Base-by-base conservation (phyloP, 2,888 invertebrate species). In the Carcina quercana region DNA sequence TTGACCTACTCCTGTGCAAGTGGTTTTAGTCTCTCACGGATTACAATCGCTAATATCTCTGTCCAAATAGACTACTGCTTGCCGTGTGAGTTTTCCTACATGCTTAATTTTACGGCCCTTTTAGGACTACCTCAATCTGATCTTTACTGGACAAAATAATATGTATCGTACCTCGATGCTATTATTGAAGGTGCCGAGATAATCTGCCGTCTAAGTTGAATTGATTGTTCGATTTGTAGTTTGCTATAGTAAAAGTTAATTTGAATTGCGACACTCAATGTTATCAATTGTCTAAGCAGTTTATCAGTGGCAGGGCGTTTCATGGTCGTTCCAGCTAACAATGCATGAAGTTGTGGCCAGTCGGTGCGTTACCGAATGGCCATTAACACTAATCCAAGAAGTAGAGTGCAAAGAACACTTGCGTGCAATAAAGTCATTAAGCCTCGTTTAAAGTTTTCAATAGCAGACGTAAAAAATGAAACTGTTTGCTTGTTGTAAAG, bases 31-130 rank as follows among this genome's bases (percentile, higher is more conserved):
- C 53, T 72, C 70, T 57, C 71, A 72, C 73, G 63, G 52, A 57
- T 49, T 52, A 71, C 67, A 73, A 74, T 71, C 57, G 48, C 50
- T 37, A 43, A n/a, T n/a, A n/a, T 42, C 49, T 50, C 44, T 47
- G 40, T 42, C 40, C 40, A 52, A 53, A 53, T 49, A 49, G 37
- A 35, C 38, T 43, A 43, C 22, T 28, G 33, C 40, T 32, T 17
- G 22, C 8, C 37, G 22, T 35, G 24, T 43, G 41, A 34, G 46
- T 50, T 50, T 50, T 55, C 42, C 47, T 32, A 32, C 31, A 43
- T 50, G 53, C 55, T 45, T 35, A 55, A n/a, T 59, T 54, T 48
- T 36, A 42, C 48, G 42, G 42, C 43, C 38, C 37, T 44, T 49
- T 52, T 36, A n/a, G n/a, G n/a, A n/a, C n/a, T n/a, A n/a, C n/a